Percentiles rank a stretch among this genome's conserved stretches.
phyloP scores from a whole-genome alignment of 2,113 vertebrate genomes.

The Sturnira hondurensis region DNA sequence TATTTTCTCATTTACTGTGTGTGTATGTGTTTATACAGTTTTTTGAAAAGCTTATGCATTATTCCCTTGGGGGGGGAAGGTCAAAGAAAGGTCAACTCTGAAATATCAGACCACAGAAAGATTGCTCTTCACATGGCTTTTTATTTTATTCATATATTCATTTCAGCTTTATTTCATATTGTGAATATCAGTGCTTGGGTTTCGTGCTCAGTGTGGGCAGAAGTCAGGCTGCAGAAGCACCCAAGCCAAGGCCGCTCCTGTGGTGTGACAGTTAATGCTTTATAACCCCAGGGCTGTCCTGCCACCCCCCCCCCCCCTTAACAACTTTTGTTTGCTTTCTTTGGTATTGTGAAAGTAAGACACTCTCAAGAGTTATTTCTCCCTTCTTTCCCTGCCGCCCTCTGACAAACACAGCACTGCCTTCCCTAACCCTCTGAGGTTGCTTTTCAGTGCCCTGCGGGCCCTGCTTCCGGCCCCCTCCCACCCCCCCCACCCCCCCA shows the following conservation, averaged over 20 bases:
- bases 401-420: neutral
- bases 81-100: slow-evolving; percentile 16
- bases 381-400: neutral
- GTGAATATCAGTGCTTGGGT: neutral
- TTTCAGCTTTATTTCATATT: neutral
- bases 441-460: neutral
- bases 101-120: slow-evolving; percentile 52
- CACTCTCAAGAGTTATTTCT: neutral
- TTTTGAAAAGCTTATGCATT: neutral
- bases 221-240: neutral
- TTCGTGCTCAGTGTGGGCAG: neutral
- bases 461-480: neutral
- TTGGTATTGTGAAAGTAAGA: neutral
- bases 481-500: no score
- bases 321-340: neutral
- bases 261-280: neutral
- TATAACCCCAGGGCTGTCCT: neutral
- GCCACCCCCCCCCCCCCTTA: no score
- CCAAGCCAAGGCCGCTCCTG: neutral
- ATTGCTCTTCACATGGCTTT: neutral
- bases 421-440: neutral
- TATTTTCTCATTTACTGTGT: neutral
- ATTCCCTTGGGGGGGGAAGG: neutral
- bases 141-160: neutral
- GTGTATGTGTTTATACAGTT: neutral